phyloP scores from a whole-genome alignment of 2,113 vertebrate genomes.

The Sula dactylatra region DNA sequence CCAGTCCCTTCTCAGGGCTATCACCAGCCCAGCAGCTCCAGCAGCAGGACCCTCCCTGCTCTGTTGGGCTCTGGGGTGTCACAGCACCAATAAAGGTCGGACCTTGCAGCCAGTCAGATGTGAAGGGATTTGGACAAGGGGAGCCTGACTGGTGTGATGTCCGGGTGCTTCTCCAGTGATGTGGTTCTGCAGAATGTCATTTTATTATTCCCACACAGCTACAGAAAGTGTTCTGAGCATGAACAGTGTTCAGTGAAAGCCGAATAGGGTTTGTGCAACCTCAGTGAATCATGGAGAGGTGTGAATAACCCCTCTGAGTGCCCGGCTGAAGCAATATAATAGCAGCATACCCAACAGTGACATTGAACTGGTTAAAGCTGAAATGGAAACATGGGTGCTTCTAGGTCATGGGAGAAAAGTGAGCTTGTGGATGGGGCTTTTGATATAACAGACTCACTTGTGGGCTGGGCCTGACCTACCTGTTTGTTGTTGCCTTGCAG shows the following conservation, averaged over 20 bases:
- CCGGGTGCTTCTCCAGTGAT: not conserved
- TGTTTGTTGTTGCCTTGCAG: constrained; percentile 69
- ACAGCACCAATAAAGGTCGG: not conserved
- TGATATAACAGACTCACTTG: not conserved
- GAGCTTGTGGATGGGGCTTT: not conserved
- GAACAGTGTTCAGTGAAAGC: not conserved
- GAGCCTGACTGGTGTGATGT: not conserved
- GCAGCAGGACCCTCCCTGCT: not conserved
- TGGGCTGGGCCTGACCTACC: not conserved
- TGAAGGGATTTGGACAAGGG: accelerated
- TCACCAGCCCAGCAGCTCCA: not conserved
- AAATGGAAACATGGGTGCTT: not conserved
- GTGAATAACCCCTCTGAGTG: not conserved
- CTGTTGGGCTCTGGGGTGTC: not conserved
- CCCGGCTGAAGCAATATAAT: not conserved
- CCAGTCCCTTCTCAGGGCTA: not conserved
- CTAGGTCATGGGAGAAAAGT: not conserved
- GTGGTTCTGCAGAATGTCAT: not conserved
- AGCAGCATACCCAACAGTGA: not conserved
- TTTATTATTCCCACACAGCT: not conserved
- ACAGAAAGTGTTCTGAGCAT: not conserved
- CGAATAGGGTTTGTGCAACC: not conserved
- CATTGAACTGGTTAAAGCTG: not conserved
- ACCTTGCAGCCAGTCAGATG: not conserved
- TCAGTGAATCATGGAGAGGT: not conserved